phyloP scores from a whole-genome alignment of 1,140 invertebrate species.

The Chrysomallon squamiferum region DNA sequence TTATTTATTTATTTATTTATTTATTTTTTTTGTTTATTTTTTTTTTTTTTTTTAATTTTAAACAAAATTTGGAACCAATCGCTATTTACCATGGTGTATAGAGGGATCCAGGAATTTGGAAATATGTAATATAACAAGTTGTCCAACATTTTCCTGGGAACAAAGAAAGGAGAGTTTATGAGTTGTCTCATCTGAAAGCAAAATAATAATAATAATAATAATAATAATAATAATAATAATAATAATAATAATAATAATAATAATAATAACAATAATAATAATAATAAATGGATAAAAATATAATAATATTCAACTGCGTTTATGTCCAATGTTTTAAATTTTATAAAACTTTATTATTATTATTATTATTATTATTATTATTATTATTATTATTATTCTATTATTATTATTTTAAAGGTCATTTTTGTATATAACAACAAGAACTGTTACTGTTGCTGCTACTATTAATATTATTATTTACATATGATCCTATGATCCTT shows the following conservation, averaged over 20 bases:
- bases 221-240: not conserved
- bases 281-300: not conserved
- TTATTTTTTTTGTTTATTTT: too few relatives aligned
- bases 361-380: too few relatives aligned
- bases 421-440: too few relatives aligned
- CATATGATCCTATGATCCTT: too few relatives aligned
- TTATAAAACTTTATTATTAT: too few relatives aligned
- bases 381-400: too few relatives aligned
- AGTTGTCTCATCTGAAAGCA: constrained; percentile 83
- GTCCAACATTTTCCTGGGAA: constrained; percentile 84
- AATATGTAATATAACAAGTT: constrained; percentile 77
- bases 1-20: too few relatives aligned
- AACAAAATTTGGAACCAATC: too few relatives aligned
- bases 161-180: constrained; percentile 80
- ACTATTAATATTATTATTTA: too few relatives aligned
- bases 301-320: constrained; percentile 7
- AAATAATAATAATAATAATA: not conserved
- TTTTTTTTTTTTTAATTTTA: too few relatives aligned
- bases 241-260: not conserved
- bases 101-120: constrained; percentile 84
- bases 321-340: not conserved
- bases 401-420: too few relatives aligned
- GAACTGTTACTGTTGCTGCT: too few relatives aligned
- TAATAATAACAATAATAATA: not conserved
- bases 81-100: constrained; percentile 79